Evolutionary conservation across 2,888 invertebrate genomes (phyloP), one percentile per base, ranked within the genome.

Genomic region (Eupithecia exiguata): DNA sequence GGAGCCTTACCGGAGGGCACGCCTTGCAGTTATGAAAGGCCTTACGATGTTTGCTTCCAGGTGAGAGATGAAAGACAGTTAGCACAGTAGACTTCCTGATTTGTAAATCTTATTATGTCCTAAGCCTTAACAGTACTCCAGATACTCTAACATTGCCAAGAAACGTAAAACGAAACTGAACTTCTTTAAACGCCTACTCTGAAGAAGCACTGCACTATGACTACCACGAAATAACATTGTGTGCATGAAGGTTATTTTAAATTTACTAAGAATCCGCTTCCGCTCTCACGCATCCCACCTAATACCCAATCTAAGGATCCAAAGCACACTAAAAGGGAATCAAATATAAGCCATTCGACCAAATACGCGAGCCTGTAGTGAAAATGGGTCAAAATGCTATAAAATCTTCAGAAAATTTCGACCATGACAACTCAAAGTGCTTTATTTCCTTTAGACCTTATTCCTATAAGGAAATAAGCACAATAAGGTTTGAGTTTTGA

Each of bases 31-130:
- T 94, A 94, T 74, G 86, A 86, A 14, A 85, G 85, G 68, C 92
- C 92, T 2, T 93, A 87, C 67, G 93, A 94, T 74, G 84, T 94
- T 14, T 94, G 94, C 77, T 93, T 86, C 71, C 92, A 93, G 91
- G 94, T 93, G 81, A 68, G 1, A 38, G 9, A 35, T 16, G 7
- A 30, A 2, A 62, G 4, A 30, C 18, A 16, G 16, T 62, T 35
- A 18, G 16, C 7, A 62, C 61, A 18, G 16, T 62, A 18, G 61
- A 62, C 2, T 62, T 35, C 12, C 30, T 30, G 49, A 5, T 18
- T 21, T 4, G 53, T 5, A 53, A 53, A 21, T 21, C 18, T 18
- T 40, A 38, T 38, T 7, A 38, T 38, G 30, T 30, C 30, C 30
- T 30, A 36, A 36, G 6, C 36, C 6, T 36, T 36, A 36, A 36